phyloP scores from a whole-genome alignment of 2,888 invertebrate genomes.

The Tachina lurida region DNA sequence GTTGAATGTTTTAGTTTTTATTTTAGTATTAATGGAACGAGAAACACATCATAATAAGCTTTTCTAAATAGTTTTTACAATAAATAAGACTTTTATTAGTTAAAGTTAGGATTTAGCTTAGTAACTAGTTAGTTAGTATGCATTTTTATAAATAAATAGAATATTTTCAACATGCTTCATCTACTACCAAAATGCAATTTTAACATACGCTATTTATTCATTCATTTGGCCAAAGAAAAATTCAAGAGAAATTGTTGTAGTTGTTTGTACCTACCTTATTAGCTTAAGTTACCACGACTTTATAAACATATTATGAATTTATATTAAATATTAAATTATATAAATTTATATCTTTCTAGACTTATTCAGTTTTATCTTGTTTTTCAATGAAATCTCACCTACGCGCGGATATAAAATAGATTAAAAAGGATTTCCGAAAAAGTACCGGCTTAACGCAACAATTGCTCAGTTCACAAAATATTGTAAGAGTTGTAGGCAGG shows the following conservation, averaged over 20 bases:
- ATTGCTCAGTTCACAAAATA: too few relatives aligned
- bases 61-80: constrained; percentile 9
- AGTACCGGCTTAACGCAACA: too few relatives aligned
- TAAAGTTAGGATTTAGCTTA: constrained; percentile 3
- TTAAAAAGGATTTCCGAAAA: too few relatives aligned
- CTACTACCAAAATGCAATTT: constrained; percentile 55
- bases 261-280: constrained; percentile 56
- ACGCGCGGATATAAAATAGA: too few relatives aligned
- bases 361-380: too few relatives aligned
- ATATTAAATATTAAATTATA: too few relatives aligned
- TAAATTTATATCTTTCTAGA: too few relatives aligned
- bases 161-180: constrained; percentile 59
- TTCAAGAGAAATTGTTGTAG: background rate
- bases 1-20: constrained; percentile 38
- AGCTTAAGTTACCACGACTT: background rate
- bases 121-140: constrained; percentile 25
- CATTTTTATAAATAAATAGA: constrained; percentile 9
- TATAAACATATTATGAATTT: too few relatives aligned
- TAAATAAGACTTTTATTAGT: constrained; percentile 1
- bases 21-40: constrained; percentile 39
- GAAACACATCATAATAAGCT: constrained; percentile 27
- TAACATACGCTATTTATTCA: constrained; percentile 40
- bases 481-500: too few relatives aligned
- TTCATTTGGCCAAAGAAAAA: constrained; percentile 1
- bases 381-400: too few relatives aligned